Evolutionary conservation across 2,797 vertebrate genomes (phyloP).

Genomic region (Dermochelys coriacea): DNA sequence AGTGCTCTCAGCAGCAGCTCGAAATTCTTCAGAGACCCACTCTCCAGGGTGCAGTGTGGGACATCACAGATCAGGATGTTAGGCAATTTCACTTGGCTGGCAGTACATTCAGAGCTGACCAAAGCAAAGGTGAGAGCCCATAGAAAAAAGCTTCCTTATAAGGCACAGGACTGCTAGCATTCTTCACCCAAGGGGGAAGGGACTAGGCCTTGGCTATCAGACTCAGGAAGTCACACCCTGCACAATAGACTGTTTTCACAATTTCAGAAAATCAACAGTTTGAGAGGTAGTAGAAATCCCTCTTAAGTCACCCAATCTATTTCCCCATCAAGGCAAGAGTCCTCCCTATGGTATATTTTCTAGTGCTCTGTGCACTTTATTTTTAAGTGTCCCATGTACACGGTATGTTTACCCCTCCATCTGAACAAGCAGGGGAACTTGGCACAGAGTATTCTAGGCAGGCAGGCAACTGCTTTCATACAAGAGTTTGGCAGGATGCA

Average conservation of each 20-base stretch:
- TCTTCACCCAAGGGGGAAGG: fast-evolving
- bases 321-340: not conserved
- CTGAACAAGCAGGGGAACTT: not conserved
- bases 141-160: not conserved
- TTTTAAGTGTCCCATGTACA: not conserved
- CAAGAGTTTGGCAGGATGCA: not conserved
- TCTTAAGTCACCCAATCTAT: not conserved
- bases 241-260: fast-evolving
- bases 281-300: not conserved
- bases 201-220: not conserved
- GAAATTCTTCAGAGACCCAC: not conserved
- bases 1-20: not conserved
- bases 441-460: not conserved
- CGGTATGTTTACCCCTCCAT: not conserved
- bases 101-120: not conserved
- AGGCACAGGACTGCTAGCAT: not conserved
- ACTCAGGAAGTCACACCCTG: not conserved
- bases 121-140: not conserved
- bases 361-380: not conserved
- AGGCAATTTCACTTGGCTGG: not conserved
- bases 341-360: fast-evolving
- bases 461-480: not conserved
- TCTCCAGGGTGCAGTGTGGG: not conserved
- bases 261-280: not conserved
- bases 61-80: not conserved